These are phyloP conservation scores for Lomographa bimaculata DNA, from an alignment of 2,888 invertebrate genomes.

Conservation along the genomic window DNA sequence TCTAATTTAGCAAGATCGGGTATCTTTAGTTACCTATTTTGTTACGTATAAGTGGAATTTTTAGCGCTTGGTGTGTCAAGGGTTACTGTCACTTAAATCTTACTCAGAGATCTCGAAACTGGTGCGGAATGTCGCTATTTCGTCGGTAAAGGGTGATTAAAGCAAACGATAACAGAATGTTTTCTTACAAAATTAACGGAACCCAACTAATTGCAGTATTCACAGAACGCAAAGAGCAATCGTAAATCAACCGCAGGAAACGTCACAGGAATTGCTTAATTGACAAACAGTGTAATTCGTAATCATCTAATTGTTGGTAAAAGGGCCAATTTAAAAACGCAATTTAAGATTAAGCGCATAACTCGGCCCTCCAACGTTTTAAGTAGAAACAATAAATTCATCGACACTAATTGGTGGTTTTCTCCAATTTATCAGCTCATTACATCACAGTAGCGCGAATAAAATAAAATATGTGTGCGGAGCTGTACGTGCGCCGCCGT, in stretches of 20 bases:
- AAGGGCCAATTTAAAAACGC: conserved; percentile 65
- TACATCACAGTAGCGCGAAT: conserved; percentile 84
- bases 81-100: neutral
- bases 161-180: conserved; percentile 1
- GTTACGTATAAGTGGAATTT: too few species aligned
- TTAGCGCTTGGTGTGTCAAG: too few species aligned
- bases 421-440: conserved; percentile 84
- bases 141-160: neutral
- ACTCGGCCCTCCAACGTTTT: conserved; percentile 81
- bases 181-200: conserved; percentile 17
- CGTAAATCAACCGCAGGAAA: conserved; percentile 31
- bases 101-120: neutral
- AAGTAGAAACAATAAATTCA: conserved; percentile 84
- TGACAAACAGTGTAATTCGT: conserved; percentile 36
- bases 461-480: conserved; percentile 83
- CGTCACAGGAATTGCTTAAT: conserved; percentile 29
- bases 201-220: conserved; percentile 23
- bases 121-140: neutral
- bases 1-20: too few species aligned
- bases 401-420: conserved; percentile 84
- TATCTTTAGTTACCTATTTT: too few species aligned
- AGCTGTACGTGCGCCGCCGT: conserved; percentile 79
- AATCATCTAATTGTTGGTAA: conserved; percentile 45
- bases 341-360: conserved; percentile 73
- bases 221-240: conserved; percentile 15